phyloP scores from a whole-genome alignment of 2,113 vertebrate genomes.

The Pogona vitticeps region DNA sequence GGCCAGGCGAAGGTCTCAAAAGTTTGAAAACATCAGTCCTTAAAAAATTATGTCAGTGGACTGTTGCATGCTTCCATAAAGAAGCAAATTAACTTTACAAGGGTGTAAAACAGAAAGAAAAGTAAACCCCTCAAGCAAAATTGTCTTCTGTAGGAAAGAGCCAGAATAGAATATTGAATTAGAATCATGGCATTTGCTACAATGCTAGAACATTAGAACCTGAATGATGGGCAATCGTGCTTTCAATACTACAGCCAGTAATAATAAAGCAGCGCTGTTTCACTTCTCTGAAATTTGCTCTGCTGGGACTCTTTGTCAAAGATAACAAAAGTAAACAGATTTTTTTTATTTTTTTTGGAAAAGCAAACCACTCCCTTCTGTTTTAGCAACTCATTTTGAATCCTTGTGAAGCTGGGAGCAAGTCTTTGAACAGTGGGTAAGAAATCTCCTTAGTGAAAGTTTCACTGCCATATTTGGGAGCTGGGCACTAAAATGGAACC shows the following conservation, averaged over 20 bases:
- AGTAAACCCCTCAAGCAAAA: neutral
- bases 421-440: neutral
- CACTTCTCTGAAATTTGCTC: neutral
- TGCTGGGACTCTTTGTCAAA: neutral
- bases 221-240: neutral
- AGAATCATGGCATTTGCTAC: neutral
- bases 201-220: neutral
- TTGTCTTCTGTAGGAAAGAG: neutral
- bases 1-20: slow-evolving; percentile 10
- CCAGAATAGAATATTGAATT: neutral
- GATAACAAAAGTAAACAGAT: neutral
- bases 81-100: neutral
- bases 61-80: slow-evolving; percentile 24
- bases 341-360: neutral
- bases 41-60: neutral
- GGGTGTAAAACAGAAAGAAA: neutral
- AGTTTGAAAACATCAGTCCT: slow-evolving; percentile 1
- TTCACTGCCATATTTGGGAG: neutral
- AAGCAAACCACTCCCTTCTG: neutral
- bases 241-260: neutral
- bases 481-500: neutral
- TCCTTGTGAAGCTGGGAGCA: neutral
- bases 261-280: neutral
- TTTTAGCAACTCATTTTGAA: neutral
- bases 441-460: neutral